These are phyloP conservation scores for Ctenochaetus hawaiiensis DNA, from an alignment of 2,797 vertebrate species.

Conservation along the genomic window DNA sequence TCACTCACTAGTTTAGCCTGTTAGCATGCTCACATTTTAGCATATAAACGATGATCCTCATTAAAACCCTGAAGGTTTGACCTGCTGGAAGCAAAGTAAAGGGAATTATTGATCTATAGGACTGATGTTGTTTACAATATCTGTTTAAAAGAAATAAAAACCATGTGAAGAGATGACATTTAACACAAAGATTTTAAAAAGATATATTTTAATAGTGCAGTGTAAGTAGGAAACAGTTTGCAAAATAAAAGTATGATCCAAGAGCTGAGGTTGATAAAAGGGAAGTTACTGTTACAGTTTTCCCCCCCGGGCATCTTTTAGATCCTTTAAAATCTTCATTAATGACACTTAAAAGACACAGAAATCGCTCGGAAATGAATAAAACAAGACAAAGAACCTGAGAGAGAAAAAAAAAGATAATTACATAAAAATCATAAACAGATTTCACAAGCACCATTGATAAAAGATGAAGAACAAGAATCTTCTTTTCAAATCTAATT, in stretches of 20 bases:
- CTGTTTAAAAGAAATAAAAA: background rate
- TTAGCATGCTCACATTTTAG: background rate
- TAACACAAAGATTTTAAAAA: slow-evolving; percentile 53
- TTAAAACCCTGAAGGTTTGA: too few species aligned
- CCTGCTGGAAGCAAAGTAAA: too few species aligned
- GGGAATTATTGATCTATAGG: too few species aligned
- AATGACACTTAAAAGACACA: slow-evolving; percentile 52
- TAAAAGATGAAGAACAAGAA: slow-evolving; percentile 24
- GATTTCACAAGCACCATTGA: slow-evolving; percentile 64
- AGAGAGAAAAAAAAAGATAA: slow-evolving; percentile 60
- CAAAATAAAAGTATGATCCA: slow-evolving; percentile 54
- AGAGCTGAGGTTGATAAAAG: slow-evolving; percentile 49
- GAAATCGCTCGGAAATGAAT: slow-evolving; percentile 31
- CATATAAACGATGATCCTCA: too few species aligned
- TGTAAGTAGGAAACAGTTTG: slow-evolving; percentile 65
- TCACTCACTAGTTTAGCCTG: background rate
- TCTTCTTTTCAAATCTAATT: background rate
- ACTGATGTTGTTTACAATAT: too few species aligned
- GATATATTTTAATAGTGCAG: slow-evolving; percentile 76
- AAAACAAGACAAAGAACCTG: slow-evolving; percentile 68
- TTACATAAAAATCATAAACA: slow-evolving; percentile 22
- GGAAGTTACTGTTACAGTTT: slow-evolving; percentile 33
- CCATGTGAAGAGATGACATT: background rate
- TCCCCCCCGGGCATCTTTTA: slow-evolving; percentile 31
- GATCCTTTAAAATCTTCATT: slow-evolving; percentile 32